Conservation (phyloP, 2,888 invertebrate species). For the Laspeyria flexula region DNA sequence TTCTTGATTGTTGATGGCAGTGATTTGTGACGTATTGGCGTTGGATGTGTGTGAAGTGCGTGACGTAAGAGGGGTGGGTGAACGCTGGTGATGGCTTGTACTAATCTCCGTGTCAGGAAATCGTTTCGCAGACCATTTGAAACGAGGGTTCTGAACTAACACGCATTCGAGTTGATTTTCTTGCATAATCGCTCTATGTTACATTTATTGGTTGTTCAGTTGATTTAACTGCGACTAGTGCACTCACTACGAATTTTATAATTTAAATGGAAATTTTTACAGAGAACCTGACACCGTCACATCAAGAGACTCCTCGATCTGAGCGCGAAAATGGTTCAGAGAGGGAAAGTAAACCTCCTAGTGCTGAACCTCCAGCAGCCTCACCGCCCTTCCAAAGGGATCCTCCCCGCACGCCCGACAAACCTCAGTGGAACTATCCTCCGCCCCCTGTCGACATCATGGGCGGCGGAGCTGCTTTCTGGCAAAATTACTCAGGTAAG, state of each 20-base stretch:
- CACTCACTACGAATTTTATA: not conserved
- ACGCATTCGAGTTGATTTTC: constrained; percentile 80
- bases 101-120: constrained; percentile 87
- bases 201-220: constrained; percentile 65
- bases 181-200: constrained; percentile 77
- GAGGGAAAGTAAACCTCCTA: constrained; percentile 80
- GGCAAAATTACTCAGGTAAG: constrained; percentile 97
- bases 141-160: constrained; percentile 79
- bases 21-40: constrained; percentile 67
- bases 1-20: constrained; percentile 54
- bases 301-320: constrained; percentile 69
- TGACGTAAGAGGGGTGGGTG: constrained; percentile 84
- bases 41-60: constrained; percentile 74
- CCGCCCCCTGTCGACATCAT: constrained; percentile 90
- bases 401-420: constrained; percentile 78
- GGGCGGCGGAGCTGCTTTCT: constrained; percentile 94
- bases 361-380: constrained; percentile 74
- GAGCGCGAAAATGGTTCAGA: constrained; percentile 81
- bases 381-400: constrained; percentile 81
- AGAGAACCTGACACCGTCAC: constrained; percentile 73
- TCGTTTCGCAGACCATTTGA: constrained; percentile 86
- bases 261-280: no score
- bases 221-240: constrained; percentile 49
- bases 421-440: constrained; percentile 85
- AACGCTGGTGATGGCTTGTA: constrained; percentile 84